Evolutionary conservation across 2,888 invertebrate genomes (phyloP).

Genomic region (Dolomedes plantarius): DNA sequence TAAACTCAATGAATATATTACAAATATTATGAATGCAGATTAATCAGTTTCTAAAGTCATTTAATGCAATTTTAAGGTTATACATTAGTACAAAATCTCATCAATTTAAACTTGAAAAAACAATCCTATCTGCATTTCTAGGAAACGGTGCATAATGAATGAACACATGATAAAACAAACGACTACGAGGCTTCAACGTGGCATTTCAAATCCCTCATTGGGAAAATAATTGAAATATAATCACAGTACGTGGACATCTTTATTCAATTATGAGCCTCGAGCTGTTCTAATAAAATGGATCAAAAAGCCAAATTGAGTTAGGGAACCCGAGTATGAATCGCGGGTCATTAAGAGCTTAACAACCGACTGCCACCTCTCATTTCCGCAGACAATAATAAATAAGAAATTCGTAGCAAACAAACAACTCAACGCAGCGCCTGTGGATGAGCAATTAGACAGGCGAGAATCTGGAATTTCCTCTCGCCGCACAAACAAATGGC

Average conservation of each 20-base stretch:
- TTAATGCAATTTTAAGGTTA: too few species aligned
- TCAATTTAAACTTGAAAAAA: too few species aligned
- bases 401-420: neutral
- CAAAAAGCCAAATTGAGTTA: neutral
- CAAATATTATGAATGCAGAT: too few species aligned
- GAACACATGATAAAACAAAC: too few species aligned
- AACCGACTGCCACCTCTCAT: slow-evolving; percentile 20
- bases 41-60: too few species aligned
- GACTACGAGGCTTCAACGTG: too few species aligned
- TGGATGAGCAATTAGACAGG: slow-evolving; percentile 50
- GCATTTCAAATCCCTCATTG: too few species aligned
- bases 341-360: neutral
- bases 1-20: too few species aligned
- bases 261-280: neutral
- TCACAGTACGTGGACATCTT: neutral
- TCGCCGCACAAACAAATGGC: slow-evolving; percentile 27
- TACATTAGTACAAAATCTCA: too few species aligned
- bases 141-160: too few species aligned
- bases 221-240: neutral
- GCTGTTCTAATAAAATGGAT: neutral
- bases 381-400: slow-evolving; percentile 43
- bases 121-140: too few species aligned
- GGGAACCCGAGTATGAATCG: neutral
- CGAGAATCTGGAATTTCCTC: slow-evolving; percentile 40
- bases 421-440: slow-evolving; percentile 36